Percentiles rank a stretch among this genome's conserved stretches.
phyloP scores from a whole-genome alignment of 1,140 invertebrate species.

The Aphaenogaster floridana region DNA sequence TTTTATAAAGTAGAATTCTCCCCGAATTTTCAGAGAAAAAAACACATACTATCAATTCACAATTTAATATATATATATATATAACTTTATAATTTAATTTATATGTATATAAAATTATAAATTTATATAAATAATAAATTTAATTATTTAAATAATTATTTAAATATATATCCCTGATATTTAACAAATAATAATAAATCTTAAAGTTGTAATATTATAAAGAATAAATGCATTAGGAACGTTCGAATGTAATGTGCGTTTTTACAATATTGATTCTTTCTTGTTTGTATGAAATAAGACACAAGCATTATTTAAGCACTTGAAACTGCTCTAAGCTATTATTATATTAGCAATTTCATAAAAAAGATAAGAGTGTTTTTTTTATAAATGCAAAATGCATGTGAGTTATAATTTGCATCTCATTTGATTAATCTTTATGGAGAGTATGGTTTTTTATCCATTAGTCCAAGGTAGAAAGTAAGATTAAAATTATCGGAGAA shows the following conservation, averaged over 20 bases:
- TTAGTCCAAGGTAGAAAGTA: neutral
- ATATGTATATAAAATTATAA: neutral
- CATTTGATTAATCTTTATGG: constrained; percentile 26
- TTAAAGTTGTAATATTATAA: neutral
- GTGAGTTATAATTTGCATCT: constrained; percentile 9
- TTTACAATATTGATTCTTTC: neutral
- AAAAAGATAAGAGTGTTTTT: constrained; percentile 37
- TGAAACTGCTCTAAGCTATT: constrained; percentile 67
- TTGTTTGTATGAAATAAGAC: constrained; percentile 59
- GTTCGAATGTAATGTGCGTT: neutral
- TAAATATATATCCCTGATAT: neutral
- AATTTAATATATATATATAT: neutral
- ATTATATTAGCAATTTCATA: constrained; percentile 62
- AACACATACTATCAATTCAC: neutral
- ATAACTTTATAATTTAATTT: neutral
- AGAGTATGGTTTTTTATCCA: neutral
- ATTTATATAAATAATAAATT: neutral
- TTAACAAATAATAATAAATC: neutral
- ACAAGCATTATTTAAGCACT: constrained; percentile 40
- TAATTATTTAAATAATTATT: constrained; percentile 2
- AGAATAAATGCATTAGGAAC: constrained; percentile 8
- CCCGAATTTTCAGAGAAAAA: neutral
- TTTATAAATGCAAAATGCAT: constrained; percentile 16
- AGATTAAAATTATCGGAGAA: constrained; percentile 13
- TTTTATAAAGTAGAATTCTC: neutral